Base-by-base conservation (phyloP, 2,113 vertebrate species). In the Conger conger region DNA sequence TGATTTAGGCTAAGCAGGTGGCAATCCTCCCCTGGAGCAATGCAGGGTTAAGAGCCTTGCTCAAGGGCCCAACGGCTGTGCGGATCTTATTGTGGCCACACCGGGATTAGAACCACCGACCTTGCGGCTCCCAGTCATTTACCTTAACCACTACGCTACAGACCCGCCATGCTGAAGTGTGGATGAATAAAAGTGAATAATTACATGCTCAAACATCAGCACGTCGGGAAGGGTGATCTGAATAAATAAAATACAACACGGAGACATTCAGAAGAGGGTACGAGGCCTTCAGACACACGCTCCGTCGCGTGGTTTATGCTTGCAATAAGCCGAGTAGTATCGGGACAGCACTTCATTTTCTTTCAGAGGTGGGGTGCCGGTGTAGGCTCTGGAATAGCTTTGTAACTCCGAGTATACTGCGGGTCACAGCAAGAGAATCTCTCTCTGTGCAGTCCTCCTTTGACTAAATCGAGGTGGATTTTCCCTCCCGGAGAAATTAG, bases 201-300 rank as follows among this genome's bases (percentile, higher is more conserved):
- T n/a, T n/a, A n/a, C n/a, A 81, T 33, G 87, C 85, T 85, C 79
- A 79, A 88, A 87, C 86, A 90, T 90, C 84, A 87, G 54, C 88
- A 83, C 82, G 88, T 50, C 2, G 68, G 68, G 13, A 33, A 30
- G 68, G 1, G n/a, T 33, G 33, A 30, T 73, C 5, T 73, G 15
- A 73, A 73, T 73, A 33, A 73, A 27, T 13, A 73, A 33, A 73
- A 27, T 15, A 30, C 68, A n/a, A n/a, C n/a, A 68, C 4, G 6
- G 60, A n/a, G 23, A 4, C 60, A 68, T 68, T 68, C 20, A n/a
- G 68, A 33, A 73, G 27, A 30, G 68, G n/a, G 20, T 23, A 33
- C 27, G 68, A 30, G n/a, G n/a, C n/a, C n/a, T 13, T 73, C 6
- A 9, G 27, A n/a, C 4, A 17, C n/a, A 0, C 1, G n/a, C 68